Percentiles rank a stretch among this genome's conserved stretches.
Conservation (phyloP, 2,113 vertebrate genomes). For the Rhea pennata region DNA sequence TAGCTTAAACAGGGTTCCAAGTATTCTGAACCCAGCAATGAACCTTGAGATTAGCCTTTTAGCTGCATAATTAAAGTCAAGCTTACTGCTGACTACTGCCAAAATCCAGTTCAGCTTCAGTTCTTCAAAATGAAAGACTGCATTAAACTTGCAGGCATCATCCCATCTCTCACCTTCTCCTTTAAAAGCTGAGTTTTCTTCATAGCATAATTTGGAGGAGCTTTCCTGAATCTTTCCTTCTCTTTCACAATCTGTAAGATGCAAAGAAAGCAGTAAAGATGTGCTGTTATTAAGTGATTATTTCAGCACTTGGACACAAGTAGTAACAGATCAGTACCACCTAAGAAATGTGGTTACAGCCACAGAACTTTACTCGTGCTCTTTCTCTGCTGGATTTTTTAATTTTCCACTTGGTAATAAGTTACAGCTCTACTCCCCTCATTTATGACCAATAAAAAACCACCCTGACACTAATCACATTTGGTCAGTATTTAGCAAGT, state of each 20-base stretch:
- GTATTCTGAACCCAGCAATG: neutral
- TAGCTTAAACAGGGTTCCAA: neutral
- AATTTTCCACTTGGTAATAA: neutral
- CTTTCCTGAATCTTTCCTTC: conserved; percentile 97
- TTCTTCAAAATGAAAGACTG: conserved; percentile 12
- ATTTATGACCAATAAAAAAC: neutral
- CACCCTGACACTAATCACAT: neutral
- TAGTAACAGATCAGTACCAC: neutral
- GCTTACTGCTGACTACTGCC: neutral
- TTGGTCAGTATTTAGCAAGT: neutral
- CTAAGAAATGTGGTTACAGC: neutral
- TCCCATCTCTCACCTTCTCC: conserved; percentile 88
- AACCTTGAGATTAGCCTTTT: neutral
- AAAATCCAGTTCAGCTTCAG: neutral
- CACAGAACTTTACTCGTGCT: neutral
- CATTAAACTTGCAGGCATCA: neutral
- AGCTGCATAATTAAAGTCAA: neutral
- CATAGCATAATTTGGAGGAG: conserved; percentile 98
- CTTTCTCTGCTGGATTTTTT: neutral
- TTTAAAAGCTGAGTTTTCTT: conserved; percentile 98
- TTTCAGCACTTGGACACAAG: neutral
- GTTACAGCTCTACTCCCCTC: neutral
- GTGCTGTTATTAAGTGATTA: neutral
- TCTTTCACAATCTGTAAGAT: conserved; percentile 94
- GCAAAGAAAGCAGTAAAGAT: neutral